Evolutionary conservation across 2,113 vertebrate genomes (phyloP).

Genomic region (Megalops atlanticus): DNA sequence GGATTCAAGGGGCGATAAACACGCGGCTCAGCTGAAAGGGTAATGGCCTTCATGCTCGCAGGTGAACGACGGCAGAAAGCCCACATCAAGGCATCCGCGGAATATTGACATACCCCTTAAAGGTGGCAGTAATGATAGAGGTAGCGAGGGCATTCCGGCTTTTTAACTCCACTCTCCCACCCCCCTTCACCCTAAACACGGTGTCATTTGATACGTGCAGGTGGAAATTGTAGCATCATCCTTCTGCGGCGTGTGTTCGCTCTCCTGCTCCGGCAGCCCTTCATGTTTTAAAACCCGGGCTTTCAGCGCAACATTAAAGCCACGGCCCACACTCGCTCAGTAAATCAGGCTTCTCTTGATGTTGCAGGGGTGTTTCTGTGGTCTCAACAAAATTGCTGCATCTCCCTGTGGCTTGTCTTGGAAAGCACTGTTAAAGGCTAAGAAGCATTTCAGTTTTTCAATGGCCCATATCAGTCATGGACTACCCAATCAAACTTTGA

Average conservation of each 20-base stretch:
- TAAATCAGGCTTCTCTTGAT: neutral
- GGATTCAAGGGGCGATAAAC: neutral
- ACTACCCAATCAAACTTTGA: too few relatives aligned
- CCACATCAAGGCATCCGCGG: conserved; percentile 29
- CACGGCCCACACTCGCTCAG: neutral
- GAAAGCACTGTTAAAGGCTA: too few relatives aligned
- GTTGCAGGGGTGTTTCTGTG: too few relatives aligned
- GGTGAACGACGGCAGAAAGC: conserved; percentile 20
- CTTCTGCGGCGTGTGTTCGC: neutral
- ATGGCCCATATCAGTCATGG: too few relatives aligned
- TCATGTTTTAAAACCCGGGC: neutral
- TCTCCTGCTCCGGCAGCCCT: neutral
- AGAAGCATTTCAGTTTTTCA: too few relatives aligned
- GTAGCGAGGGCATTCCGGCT: conserved; percentile 24
- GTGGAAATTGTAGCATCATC: conserved; percentile 13
- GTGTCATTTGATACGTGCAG: conserved; percentile 35
- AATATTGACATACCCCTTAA: conserved; percentile 24
- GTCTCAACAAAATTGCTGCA: too few relatives aligned
- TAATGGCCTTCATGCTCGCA: conserved; percentile 27
- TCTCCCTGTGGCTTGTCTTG: too few relatives aligned
- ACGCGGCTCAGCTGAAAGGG: neutral
- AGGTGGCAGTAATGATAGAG: conserved; percentile 30
- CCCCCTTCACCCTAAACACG: conserved; percentile 25
- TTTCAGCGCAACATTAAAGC: neutral
- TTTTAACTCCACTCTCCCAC: conserved; percentile 1